Evolutionary conservation across 1,140 invertebrate genomes (phyloP).

Genomic region (Aphelinus certus): DNA sequence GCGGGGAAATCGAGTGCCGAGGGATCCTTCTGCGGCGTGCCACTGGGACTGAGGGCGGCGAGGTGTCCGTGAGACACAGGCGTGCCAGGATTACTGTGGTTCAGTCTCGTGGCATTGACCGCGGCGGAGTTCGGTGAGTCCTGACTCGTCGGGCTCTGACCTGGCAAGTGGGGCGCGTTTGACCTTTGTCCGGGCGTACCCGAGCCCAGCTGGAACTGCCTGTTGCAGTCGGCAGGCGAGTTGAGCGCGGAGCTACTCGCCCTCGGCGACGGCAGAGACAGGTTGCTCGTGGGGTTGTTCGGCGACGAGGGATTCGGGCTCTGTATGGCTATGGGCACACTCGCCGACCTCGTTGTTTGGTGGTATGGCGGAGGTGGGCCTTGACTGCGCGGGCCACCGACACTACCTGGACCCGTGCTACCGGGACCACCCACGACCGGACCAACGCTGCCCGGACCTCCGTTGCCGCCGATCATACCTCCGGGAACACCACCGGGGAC

Average conservation of each 20-base stretch:
- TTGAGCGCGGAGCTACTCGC: slow-evolving; percentile 76
- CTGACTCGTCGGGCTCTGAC: slow-evolving; percentile 73
- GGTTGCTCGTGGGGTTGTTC: slow-evolving; percentile 75
- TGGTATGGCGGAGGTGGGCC: slow-evolving; percentile 89
- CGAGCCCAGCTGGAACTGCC: slow-evolving; percentile 63
- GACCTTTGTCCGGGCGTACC: slow-evolving; percentile 60
- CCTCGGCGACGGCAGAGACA: slow-evolving; percentile 77
- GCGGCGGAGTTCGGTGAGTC: slow-evolving; percentile 66
- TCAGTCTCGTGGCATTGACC: slow-evolving; percentile 61
- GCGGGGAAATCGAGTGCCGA: slow-evolving; percentile 57
- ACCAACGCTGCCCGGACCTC: slow-evolving; percentile 9
- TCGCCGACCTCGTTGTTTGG: slow-evolving; percentile 82
- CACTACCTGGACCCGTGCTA: slow-evolving; percentile 42
- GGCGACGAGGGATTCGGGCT: slow-evolving; percentile 78
- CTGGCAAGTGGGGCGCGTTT: slow-evolving; percentile 62
- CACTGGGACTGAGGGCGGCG: slow-evolving; percentile 65
- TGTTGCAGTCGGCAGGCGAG: slow-evolving; percentile 73
- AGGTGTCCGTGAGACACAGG: slow-evolving; percentile 75
- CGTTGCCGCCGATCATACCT: slow-evolving; percentile 4
- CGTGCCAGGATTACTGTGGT: slow-evolving; percentile 77
- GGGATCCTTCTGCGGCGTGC: slow-evolving; percentile 60
- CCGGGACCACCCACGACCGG: neutral
- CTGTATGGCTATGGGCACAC: slow-evolving; percentile 82
- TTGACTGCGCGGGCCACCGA: slow-evolving; percentile 71
- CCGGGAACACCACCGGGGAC: slow-evolving; percentile 8